Evolutionary conservation across 1,140 invertebrate genomes (phyloP).

Genomic region (Trachelipus rathkii): DNA sequence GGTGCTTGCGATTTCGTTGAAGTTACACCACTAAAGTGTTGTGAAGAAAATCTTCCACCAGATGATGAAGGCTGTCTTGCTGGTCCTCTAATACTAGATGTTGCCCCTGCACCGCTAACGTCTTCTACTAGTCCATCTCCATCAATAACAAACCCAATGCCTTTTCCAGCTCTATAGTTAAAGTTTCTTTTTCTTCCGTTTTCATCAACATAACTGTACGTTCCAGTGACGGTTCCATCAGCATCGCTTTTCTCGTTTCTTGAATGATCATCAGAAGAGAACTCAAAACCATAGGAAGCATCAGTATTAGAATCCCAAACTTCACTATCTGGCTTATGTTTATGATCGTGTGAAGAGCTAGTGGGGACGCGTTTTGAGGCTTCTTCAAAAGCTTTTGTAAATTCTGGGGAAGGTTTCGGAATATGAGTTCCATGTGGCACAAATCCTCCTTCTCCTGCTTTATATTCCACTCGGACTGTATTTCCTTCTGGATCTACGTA

Average conservation of each 20-base stretch:
- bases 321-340: too few relatives aligned
- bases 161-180: conserved; percentile 39
- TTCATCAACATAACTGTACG: conserved; percentile 49
- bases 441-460: conserved; percentile 38
- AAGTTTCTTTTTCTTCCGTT: conserved; percentile 38
- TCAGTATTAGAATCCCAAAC: conserved; percentile 31
- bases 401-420: not conserved
- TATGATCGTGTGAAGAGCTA: too few relatives aligned
- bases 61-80: not conserved
- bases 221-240: conserved; percentile 48
- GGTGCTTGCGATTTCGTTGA: not conserved
- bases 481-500: conserved; percentile 34
- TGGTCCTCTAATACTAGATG: not conserved
- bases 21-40: too few relatives aligned
- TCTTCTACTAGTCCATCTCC: too few relatives aligned
- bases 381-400: too few relatives aligned
- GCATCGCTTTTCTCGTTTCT: conserved; percentile 42
- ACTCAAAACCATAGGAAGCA: conserved; percentile 46
- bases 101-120: not conserved
- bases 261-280: conserved; percentile 42
- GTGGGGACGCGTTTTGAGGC: too few relatives aligned
- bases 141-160: conserved; percentile 34
- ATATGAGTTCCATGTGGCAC: conserved; percentile 31
- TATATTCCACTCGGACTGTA: conserved; percentile 31
- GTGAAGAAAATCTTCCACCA: not conserved